phyloP scores from a whole-genome alignment of 2,113 vertebrate species.

The Pardalotus punctatus region DNA sequence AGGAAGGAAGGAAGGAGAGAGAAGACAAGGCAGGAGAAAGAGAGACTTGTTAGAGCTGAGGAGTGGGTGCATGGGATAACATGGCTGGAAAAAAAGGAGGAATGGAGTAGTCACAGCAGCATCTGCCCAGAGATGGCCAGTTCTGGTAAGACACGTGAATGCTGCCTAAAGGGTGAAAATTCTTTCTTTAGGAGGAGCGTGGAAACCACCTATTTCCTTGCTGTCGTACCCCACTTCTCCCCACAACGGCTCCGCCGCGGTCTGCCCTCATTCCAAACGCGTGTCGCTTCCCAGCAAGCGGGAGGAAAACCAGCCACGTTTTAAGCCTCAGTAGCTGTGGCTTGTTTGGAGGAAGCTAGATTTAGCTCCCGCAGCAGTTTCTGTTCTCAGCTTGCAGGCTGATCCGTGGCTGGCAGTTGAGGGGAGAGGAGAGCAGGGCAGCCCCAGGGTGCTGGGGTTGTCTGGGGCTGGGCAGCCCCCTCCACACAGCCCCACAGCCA shows the following conservation, averaged over 20 bases:
- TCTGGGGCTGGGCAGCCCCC: not conserved
- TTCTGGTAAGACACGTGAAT: not conserved
- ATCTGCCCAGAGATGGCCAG: not conserved
- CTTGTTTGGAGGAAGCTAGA: not conserved
- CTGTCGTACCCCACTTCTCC: not conserved
- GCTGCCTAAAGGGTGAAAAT: not conserved
- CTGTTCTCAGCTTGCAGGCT: not conserved
- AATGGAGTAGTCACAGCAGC: not conserved
- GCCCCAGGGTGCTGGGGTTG: not conserved
- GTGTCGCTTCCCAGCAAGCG: not conserved
- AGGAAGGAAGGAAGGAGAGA: not conserved
- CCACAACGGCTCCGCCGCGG: rapidly evolving
- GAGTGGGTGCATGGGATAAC: not conserved
- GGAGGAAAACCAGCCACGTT: not conserved
- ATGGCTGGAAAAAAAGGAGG: not conserved
- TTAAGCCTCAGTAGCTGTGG: not conserved
- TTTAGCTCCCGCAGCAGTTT: not conserved
- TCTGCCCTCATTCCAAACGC: not conserved
- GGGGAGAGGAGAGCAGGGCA: not conserved
- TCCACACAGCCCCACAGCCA: rapidly evolving
- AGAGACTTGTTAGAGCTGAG: not conserved
- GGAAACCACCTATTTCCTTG: not conserved
- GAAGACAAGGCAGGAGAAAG: not conserved
- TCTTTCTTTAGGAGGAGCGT: not conserved
- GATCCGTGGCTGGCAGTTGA: not conserved